These are phyloP conservation scores for Musca domestica DNA, from an alignment of 1,140 invertebrate species.

Conservation along the genomic window DNA sequence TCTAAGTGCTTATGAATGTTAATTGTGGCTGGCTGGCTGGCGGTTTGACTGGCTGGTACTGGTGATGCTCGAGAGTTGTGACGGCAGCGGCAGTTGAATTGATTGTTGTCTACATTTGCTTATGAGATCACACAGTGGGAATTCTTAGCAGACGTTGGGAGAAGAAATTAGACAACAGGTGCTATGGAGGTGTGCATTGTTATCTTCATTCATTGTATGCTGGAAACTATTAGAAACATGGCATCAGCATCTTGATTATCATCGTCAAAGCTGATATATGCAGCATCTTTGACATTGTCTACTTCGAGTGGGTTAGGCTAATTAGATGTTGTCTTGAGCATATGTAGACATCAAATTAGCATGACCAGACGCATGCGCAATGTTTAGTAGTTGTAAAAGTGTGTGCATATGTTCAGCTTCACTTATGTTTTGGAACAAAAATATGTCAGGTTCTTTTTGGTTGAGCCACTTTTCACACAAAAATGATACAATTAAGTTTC, in stretches of 20 bases:
- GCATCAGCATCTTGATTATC: background rate
- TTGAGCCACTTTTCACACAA: background rate
- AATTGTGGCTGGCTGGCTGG: no score
- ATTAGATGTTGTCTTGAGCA: no score
- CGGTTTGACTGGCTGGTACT: no score
- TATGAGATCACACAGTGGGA: slow-evolving; percentile 17
- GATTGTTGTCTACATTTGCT: background rate
- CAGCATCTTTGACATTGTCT: no score
- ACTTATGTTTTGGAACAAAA: background rate
- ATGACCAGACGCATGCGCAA: slow-evolving; percentile 18
- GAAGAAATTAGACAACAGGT: slow-evolving; percentile 2
- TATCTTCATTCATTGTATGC: no score
- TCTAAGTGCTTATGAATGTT: no score
- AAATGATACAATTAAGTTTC: no score
- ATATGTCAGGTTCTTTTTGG: background rate
- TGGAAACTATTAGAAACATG: background rate
- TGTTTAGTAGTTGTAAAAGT: background rate
- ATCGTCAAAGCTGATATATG: background rate
- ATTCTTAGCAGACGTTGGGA: background rate
- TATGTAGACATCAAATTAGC: slow-evolving; percentile 1
- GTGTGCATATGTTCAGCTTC: slow-evolving; percentile 14
- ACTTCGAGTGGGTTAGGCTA: no score
- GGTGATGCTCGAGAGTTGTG: no score
- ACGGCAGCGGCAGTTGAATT: background rate
- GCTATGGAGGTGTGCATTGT: background rate